Evolutionary conservation across 1,140 invertebrate species (phyloP).

Genomic region (Globodera rostochiensis): DNA sequence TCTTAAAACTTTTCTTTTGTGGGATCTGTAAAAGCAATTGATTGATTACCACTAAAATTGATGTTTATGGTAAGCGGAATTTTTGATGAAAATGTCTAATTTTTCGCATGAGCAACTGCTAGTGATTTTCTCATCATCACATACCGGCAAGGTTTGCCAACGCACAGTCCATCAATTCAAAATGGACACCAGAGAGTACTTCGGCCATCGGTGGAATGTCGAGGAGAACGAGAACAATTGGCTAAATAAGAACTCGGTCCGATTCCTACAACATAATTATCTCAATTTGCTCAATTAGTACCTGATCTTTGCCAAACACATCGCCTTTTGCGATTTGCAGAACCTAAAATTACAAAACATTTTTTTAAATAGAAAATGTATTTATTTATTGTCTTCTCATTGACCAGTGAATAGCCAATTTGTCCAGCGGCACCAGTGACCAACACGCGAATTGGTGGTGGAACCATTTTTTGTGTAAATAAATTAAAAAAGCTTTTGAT

Average conservation of each 20-base stretch:
- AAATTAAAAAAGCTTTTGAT: too few relatives aligned
- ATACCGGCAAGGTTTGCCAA: slow-evolving; percentile 80
- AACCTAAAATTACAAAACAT: slow-evolving; percentile 29
- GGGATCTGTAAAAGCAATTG: too few relatives aligned
- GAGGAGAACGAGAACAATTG: slow-evolving; percentile 84
- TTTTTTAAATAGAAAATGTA: background rate
- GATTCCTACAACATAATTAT: slow-evolving; percentile 33
- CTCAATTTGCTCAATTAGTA: slow-evolving; percentile 14
- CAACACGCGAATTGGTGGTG: slow-evolving; percentile 76
- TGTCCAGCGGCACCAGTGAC: slow-evolving; percentile 93
- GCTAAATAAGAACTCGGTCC: slow-evolving; percentile 64
- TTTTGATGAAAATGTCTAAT: too few relatives aligned
- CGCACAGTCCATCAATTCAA: slow-evolving; percentile 94
- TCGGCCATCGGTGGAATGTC: slow-evolving; percentile 94
- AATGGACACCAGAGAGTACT: slow-evolving; percentile 90
- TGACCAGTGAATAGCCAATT: slow-evolving; percentile 88
- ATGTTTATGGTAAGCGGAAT: too few relatives aligned
- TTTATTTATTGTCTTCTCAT: background rate
- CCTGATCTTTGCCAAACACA: slow-evolving; percentile 80
- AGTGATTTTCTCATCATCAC: background rate
- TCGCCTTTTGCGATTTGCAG: slow-evolving; percentile 82
- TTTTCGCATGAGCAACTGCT: too few relatives aligned
- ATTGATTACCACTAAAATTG: too few relatives aligned
- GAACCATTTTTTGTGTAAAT: background rate
- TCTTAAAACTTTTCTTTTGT: too few relatives aligned